Percentiles rank a stretch among this genome's conserved stretches.
Conservation (phyloP, 2,888 invertebrate genomes). For the Papilio elwesi region DNA sequence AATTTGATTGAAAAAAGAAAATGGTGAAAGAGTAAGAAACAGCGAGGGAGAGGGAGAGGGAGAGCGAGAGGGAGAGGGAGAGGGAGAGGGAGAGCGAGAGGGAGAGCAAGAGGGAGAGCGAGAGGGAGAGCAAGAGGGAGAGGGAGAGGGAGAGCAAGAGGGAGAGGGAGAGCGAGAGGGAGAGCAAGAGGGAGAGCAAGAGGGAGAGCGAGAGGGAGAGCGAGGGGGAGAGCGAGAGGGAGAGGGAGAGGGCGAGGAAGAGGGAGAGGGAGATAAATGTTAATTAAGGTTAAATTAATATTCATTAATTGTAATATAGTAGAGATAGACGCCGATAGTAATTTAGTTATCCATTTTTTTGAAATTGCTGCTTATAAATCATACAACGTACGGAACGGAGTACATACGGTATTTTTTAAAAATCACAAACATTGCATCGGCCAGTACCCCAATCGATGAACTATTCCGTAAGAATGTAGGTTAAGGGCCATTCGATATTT, state of each 20-base stretch:
- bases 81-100: background rate
- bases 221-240: too few species aligned
- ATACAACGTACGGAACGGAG: background rate
- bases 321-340: too few species aligned
- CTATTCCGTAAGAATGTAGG: background rate
- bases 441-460: conserved; percentile 4
- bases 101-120: too few species aligned
- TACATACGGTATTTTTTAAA: background rate
- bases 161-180: too few species aligned
- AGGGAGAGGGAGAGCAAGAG: background rate
- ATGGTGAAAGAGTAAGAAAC: too few species aligned
- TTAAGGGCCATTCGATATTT: conserved; percentile 8
- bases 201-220: background rate
- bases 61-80: background rate
- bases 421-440: background rate
- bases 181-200: too few species aligned
- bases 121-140: too few species aligned
- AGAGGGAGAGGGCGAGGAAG: background rate
- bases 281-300: too few species aligned
- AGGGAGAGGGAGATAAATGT: background rate
- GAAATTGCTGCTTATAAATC: too few species aligned
- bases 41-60: background rate
- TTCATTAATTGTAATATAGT: too few species aligned
- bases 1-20: background rate
- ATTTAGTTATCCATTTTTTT: too few species aligned